Evolutionary conservation across 2,113 vertebrate genomes (phyloP).

Genomic region (Sinocyclocheilus rhinocerous): DNA sequence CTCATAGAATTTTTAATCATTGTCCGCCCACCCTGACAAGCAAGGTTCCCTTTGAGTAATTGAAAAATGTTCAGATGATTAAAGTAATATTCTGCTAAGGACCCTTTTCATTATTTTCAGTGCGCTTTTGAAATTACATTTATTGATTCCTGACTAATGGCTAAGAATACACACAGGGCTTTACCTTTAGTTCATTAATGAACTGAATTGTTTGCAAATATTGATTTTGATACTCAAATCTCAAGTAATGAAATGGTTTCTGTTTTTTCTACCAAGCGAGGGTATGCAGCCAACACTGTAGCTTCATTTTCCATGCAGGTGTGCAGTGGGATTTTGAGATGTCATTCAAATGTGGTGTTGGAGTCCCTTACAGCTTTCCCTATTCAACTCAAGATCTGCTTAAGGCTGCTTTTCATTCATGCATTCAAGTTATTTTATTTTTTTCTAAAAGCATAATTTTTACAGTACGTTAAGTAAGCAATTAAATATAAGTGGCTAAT

Average conservation of each 20-base stretch:
- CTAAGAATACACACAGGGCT: conserved; percentile 37
- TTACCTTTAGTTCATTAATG: conserved; percentile 29
- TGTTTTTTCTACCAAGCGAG: not conserved
- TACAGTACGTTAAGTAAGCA: not conserved
- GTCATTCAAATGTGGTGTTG: not conserved
- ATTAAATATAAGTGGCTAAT: not conserved
- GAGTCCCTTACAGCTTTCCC: not conserved
- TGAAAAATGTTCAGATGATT: conserved; percentile 51
- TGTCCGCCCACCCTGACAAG: conserved; percentile 24
- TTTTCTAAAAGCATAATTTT: not conserved
- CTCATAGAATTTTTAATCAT: conserved; percentile 38
- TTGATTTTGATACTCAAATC: conserved; percentile 37
- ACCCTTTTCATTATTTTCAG: conserved; percentile 49
- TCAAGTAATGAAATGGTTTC: not conserved
- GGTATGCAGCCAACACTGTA: not conserved
- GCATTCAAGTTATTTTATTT: not conserved
- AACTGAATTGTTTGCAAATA: conserved; percentile 40
- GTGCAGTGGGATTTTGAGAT: not conserved
- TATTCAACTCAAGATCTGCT: not conserved
- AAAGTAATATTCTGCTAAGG: conserved; percentile 39
- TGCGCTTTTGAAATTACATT: conserved; percentile 43
- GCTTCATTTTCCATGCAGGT: conserved; percentile 1
- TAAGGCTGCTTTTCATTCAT: not conserved
- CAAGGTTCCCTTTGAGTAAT: conserved; percentile 27
- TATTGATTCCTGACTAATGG: conserved; percentile 46